Percentiles rank a stretch among this genome's conserved stretches.
phyloP scores from a whole-genome alignment of 2,797 vertebrate genomes.

The Dipus sagitta region DNA sequence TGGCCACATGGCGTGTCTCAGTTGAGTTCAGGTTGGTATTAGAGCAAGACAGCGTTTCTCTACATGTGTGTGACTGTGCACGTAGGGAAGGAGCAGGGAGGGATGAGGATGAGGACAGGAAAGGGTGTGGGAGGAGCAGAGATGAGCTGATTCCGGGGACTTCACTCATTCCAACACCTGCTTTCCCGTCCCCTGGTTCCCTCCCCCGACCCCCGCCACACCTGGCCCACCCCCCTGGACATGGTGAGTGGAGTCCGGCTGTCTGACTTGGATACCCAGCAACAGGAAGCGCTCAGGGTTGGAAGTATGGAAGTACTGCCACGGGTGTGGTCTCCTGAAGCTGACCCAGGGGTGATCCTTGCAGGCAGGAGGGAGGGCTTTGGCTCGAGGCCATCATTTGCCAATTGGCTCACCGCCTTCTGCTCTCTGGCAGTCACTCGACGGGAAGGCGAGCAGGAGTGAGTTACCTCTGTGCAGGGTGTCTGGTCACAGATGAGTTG shows the following conservation, averaged over 20 bases:
- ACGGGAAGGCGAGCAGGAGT: neutral
- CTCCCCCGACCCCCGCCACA: no score
- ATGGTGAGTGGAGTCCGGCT: neutral
- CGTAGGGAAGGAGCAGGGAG: rapidly evolving
- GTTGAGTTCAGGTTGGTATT: neutral
- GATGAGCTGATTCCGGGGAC: neutral
- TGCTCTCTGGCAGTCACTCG: neutral
- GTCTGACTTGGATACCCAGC: neutral
- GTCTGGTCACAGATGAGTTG: neutral
- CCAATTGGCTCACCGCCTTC: neutral
- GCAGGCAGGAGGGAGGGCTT: neutral
- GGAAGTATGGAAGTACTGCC: neutral
- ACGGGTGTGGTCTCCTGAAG: neutral
- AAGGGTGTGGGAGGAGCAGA: neutral
- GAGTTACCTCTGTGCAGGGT: neutral
- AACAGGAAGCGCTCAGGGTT: neutral
- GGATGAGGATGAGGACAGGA: neutral
- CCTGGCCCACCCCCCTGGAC: no score
- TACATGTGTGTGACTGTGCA: neutral
- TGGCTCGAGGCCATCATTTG: neutral
- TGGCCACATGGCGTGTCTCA: neutral
- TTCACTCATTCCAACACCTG: neutral
- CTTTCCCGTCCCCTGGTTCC: neutral
- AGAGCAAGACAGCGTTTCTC: neutral
- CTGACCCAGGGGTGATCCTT: neutral